Evolutionary conservation across 2,888 invertebrate genomes (phyloP).

Genomic region (Lithophane semibrunnea): DNA sequence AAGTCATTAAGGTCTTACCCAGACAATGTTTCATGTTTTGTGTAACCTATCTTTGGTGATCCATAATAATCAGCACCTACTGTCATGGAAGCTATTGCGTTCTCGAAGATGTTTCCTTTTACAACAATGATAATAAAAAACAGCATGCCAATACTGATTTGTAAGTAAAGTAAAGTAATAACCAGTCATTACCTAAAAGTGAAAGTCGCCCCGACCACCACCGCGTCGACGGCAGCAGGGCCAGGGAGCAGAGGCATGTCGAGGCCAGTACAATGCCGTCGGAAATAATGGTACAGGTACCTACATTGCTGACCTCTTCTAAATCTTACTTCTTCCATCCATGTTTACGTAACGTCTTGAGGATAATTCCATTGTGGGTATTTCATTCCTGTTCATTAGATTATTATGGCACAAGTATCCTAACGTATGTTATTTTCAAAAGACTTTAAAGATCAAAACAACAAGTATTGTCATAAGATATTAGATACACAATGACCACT

Average conservation of each 20-base stretch:
- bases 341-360: conserved; percentile 23
- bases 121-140: conserved; percentile 40
- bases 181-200: conserved; percentile 61
- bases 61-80: conserved; percentile 47
- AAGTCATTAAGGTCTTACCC: conserved; percentile 17
- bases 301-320: conserved; percentile 39
- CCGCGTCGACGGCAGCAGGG: conserved; percentile 37
- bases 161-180: conserved; percentile 50
- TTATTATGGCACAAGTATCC: conserved; percentile 70
- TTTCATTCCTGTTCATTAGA: conserved; percentile 72
- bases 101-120: conserved; percentile 19
- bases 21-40: conserved; percentile 28
- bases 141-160: conserved; percentile 54
- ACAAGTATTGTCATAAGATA: conserved; percentile 39
- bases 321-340: conserved; percentile 43
- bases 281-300: conserved; percentile 24
- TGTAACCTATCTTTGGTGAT: conserved; percentile 42
- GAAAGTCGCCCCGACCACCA: conserved; percentile 55
- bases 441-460: conserved; percentile 30
- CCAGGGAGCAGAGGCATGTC: conserved; percentile 35
- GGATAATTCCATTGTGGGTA: conserved; percentile 29
- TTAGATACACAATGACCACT: conserved; percentile 62
- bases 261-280: conserved; percentile 35
- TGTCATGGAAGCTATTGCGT: conserved; percentile 27
- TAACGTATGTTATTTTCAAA: conserved; percentile 45